Conservation (phyloP, 2,113 vertebrate genomes). For the Pogonocichla stellata region DNA sequence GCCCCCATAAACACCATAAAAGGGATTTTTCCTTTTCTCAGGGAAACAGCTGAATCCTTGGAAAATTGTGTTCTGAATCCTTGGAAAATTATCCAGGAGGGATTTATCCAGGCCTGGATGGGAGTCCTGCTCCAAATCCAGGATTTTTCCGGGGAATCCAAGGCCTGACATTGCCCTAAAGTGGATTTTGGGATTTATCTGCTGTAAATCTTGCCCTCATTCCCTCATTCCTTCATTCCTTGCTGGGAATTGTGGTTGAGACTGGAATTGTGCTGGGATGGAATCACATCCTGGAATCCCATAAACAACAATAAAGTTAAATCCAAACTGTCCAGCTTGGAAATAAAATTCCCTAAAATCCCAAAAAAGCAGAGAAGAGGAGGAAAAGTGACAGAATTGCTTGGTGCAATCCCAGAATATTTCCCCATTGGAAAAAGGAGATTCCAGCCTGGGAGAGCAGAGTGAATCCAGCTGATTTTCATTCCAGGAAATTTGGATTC, state of each 20-base stretch:
- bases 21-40: too few relatives aligned
- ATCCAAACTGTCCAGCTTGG: background rate
- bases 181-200: background rate
- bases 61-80: too few relatives aligned
- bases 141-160: background rate
- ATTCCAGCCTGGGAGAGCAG: background rate
- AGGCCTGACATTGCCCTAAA: too few relatives aligned
- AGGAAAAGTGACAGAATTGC: background rate
- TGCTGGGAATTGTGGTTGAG: background rate
- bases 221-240: background rate
- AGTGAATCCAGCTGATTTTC: slow-evolving; percentile 5
- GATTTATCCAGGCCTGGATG: background rate
- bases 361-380: background rate
- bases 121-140: background rate
- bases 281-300: background rate
- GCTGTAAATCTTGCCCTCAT: background rate
- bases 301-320: background rate
- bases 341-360: background rate
- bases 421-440: background rate
- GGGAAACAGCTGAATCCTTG: background rate
- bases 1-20: too few relatives aligned
- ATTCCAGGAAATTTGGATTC: slow-evolving; percentile 55
- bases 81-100: background rate
- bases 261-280: background rate
- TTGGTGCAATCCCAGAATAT: background rate